Percentiles rank a stretch among this genome's conserved stretches.
phyloP scores from a whole-genome alignment of 2,113 vertebrate genomes.

The Coturnix japonica region DNA sequence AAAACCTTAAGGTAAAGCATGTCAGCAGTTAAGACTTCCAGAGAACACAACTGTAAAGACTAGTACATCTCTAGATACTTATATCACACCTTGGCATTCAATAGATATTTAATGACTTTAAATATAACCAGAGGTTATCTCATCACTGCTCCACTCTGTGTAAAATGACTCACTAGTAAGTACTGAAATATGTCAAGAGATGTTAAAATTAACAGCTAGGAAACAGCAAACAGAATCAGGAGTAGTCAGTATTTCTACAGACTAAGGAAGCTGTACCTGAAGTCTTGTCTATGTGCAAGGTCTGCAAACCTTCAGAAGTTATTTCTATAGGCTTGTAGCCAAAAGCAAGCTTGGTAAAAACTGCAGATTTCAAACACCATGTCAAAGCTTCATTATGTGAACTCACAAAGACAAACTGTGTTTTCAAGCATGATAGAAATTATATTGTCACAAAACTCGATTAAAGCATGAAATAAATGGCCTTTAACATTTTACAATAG shows the following conservation, averaged over 20 bases:
- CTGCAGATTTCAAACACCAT: not conserved
- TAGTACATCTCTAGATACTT: not conserved
- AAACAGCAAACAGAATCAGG: not conserved
- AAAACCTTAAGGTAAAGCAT: not conserved
- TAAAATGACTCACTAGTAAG: not conserved
- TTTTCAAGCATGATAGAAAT: not conserved
- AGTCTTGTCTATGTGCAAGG: not conserved
- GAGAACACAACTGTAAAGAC: not conserved
- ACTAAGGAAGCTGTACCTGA: not conserved
- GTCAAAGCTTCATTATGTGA: not conserved
- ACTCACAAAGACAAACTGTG: not conserved
- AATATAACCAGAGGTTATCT: not conserved
- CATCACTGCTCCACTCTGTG: not conserved
- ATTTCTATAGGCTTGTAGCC: not conserved
- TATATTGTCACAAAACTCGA: not conserved
- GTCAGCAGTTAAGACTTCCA: not conserved
- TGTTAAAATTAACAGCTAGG: conserved; percentile 14
- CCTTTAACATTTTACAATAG: not conserved
- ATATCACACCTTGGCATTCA: not conserved
- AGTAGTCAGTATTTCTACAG: not conserved
- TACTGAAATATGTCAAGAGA: conserved; percentile 6
- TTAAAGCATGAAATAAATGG: not conserved
- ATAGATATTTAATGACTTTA: not conserved
- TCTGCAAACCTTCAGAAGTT: not conserved
- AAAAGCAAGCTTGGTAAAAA: not conserved